Base-by-base conservation (phyloP, 2,113 vertebrate species). In the Paraplagusia blochii region DNA sequence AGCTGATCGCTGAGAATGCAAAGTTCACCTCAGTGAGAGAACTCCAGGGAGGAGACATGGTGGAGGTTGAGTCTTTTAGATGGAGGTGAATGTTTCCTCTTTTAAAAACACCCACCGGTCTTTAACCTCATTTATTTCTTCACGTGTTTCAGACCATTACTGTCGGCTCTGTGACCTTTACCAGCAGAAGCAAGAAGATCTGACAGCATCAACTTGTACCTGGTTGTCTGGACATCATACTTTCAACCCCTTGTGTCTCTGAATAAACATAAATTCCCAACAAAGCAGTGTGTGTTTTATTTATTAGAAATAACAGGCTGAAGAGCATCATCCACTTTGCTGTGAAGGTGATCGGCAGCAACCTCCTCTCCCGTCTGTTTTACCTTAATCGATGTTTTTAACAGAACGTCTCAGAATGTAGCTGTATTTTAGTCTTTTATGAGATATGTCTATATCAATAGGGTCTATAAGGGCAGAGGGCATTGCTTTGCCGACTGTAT, bases 1-100 rank as follows among this genome's bases (percentile, higher is more conserved):
- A 93, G 79, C 87, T 95, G 4, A 70, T 93, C 13, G 74, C 85
- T 73, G 88, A 90, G 65, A 81, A 87, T 2, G 90, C 92, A 0
- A 93, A 86, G 63, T 91, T 93, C 42, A 82, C 63, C 2, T 91
- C 92, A 0, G 82, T 92, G 39, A 88, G 92, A 38, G 92, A 94
- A 86, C 40, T 95, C 8, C 84, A 88, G 72, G 93, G 90, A 11
- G 84, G 81, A 7, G 90, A 94, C 58, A 92, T 95, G 93, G 80
- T 93, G 6, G 94, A 95, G 90, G 94, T 94, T 60, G 75, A 83
- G 19, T n/a, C 9, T n/a, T 49, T 57, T 33, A 51, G 36, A 29
- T 29, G 22, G 6, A 29, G 2, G 22, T 29, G 22, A 29, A 29
- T 29, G 22, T 29, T 22, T 51, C 1, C 2, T 67, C 12, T 13